Evolutionary conservation across 1,140 invertebrate genomes (phyloP).

Genomic region (Calephelis nemesis): DNA sequence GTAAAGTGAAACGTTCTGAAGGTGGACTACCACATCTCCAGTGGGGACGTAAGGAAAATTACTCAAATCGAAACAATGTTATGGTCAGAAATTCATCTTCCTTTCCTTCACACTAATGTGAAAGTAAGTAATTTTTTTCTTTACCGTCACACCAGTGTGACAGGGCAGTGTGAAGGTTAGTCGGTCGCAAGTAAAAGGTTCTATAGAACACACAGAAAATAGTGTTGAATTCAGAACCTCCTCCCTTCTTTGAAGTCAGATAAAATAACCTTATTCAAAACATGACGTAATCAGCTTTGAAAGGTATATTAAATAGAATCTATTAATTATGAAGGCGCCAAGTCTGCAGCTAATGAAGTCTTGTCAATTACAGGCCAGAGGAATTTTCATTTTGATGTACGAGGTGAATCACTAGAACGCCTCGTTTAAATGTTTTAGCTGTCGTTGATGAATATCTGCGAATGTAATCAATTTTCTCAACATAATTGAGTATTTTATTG

Average conservation of each 20-base stretch:
- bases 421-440: neutral
- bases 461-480: neutral
- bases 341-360: conserved; percentile 11
- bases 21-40: no score
- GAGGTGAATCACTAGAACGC: neutral
- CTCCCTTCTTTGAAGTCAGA: neutral
- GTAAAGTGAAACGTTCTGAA: no score
- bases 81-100: no score
- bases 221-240: no score
- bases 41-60: no score
- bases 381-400: conserved; percentile 13
- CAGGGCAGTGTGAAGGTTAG: no score
- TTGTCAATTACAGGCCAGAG: neutral
- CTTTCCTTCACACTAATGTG: no score
- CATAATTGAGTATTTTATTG: neutral
- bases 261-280: neutral
- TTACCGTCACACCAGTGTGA: no score
- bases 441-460: neutral
- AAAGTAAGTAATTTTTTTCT: no score
- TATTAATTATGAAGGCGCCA: conserved; percentile 3
- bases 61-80: no score
- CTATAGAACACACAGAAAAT: no score
- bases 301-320: neutral
- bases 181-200: no score
- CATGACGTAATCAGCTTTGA: neutral